phyloP scores from a whole-genome alignment of 2,113 vertebrate genomes.

The Ia io region DNA sequence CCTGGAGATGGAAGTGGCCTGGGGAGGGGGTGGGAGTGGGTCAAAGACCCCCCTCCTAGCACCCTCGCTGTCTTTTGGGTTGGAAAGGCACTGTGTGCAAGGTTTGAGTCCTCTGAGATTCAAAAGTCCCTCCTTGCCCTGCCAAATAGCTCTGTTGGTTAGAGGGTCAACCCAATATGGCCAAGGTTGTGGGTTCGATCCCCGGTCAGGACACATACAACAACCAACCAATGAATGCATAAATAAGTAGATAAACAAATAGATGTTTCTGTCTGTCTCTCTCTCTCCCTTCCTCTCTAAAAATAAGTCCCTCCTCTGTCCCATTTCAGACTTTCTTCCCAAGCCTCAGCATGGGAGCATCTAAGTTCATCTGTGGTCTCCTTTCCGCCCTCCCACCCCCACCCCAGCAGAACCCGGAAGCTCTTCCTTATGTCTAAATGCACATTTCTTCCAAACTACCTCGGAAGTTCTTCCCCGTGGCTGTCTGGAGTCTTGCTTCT shows the following conservation, averaged over 20 bases:
- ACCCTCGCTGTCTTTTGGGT: neutral
- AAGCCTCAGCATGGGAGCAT: neutral
- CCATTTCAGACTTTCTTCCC: neutral
- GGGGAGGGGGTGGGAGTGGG: neutral
- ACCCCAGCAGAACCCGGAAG: neutral
- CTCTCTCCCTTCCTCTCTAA: neutral
- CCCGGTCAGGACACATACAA: neutral
- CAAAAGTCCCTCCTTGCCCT: neutral
- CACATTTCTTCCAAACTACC: neutral
- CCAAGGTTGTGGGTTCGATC: neutral
- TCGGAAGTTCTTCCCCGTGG: neutral
- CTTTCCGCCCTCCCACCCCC: too few relatives aligned
- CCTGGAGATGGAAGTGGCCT: slow-evolving; percentile 7
- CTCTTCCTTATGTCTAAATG: neutral
- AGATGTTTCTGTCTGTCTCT: neutral
- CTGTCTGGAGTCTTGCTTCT: neutral
- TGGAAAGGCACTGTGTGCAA: neutral
- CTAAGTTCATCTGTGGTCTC: neutral
- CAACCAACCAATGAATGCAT: neutral
- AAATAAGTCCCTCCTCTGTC: neutral
- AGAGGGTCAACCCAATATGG: neutral
- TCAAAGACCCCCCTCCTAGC: neutral
- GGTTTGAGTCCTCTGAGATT: neutral
- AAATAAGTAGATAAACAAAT: neutral
- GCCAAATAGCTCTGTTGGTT: neutral